Evolutionary conservation across 2,888 invertebrate genomes (phyloP), one percentile per base, ranked within the genome.

Genomic region (Eristalis tenax): DNA sequence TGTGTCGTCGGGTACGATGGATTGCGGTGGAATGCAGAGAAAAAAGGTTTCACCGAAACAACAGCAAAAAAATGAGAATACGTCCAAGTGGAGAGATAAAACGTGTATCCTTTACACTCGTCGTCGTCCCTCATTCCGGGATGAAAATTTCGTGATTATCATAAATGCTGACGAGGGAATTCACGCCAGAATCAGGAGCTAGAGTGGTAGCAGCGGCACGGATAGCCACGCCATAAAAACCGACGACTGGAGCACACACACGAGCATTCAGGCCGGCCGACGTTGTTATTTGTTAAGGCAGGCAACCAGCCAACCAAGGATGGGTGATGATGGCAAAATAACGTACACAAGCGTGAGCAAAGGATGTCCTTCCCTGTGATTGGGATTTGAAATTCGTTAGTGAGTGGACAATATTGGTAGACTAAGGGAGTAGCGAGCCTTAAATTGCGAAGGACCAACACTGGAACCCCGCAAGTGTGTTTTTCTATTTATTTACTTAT

Each of bases 101-200:
- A 83, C 83, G 86, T 83, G 78, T 83, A 86, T 82, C 86, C 83
- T 86, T 86, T 79, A 75, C 83, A 83, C 83, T 87, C 69, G 75
- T 68, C 83, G 74, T 76, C 71, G 73, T 80, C 57, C 71, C 83
- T 80, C 83, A 87, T 83, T 76, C 75, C 40, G 68, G 79, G 83
- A 82, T 86, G 82, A 79, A 87, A 71, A 87, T 87, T 83, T 83
- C 69, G 68, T 87, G 87, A 87, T 87, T 87, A 87, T 87, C 87
- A 87, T 87, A 87, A 87, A 87, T 80, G 87, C 87, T 87, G 87
- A 87, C 83, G 75, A 77, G 87, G 79, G 87, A 87, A 83, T 87
- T 86, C 82, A 75, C 86, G 66, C 86, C 75, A 71, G 74, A 75
- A 78, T 78, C 77, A 66, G 82, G 50, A 64, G 59, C 40, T 13